Base-by-base conservation (phyloP, 2,888 invertebrate genomes). In the Clepsis dumicolana region DNA sequence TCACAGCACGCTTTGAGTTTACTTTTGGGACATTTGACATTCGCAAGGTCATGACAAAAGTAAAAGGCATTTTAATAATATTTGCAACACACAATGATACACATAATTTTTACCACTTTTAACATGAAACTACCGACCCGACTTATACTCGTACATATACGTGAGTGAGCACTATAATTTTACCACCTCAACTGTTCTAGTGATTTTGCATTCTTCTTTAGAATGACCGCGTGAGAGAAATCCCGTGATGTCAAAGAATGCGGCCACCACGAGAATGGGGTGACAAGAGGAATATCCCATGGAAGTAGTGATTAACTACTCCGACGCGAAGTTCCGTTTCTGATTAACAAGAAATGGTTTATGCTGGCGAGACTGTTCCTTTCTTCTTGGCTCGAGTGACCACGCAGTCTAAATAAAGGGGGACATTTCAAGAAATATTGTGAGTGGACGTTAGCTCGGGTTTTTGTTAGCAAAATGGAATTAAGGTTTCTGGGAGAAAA, bases 301-400 rank as follows among this genome's bases (percentile, higher is more conserved):
- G 77, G 76, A 84, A 84, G 79, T 84, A 81, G 81, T 89, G 87
- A 89, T 84, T 87, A 84, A 87, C 82, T 81, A 81, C 83, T 78
- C 65, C 72, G 64, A 76, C 77, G 70, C 75, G 81, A 81, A 84
- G 75, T 86, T 86, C 81, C 83, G 77, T 70, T 78, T 77, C 87
- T 87, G 88, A 89, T 88, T 87, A 87, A 84, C 80, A 73, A 77
- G 76, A 78, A 76, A 80, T 81, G 81, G 80, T 81, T 84, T 84
- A 82, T 79, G 75, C 72, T 73, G 69, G 65, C 70, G 68, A 77
- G 73, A 74, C 74, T 79, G 71, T 74, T 70, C 70, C 18, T 68
- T 61, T 66, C 35, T 1, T 29, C 14, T 16, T 38, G 32, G 18
- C 61, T 35, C 14, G 1, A 12, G 25, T 32, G 32, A 21, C 54